Evolutionary conservation across 2,113 vertebrate species (phyloP).

Genomic region (Taurulus bubalis): DNA sequence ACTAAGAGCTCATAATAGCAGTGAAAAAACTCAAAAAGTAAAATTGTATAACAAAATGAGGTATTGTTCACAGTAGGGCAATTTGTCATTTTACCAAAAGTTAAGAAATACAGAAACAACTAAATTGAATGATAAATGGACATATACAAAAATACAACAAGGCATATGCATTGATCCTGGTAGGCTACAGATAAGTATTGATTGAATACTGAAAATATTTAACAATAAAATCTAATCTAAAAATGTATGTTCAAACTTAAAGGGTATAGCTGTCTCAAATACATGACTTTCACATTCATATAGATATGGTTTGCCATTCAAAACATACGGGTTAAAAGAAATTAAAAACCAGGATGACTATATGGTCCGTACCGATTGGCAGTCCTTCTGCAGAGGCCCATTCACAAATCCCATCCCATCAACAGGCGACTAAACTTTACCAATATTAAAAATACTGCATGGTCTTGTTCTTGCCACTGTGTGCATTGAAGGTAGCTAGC

Average conservation of each 20-base stretch:
- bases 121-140: too few species aligned
- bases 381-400: background rate
- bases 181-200: background rate
- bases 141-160: too few species aligned
- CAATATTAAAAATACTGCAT: too few species aligned
- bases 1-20: background rate
- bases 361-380: background rate
- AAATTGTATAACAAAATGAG: background rate
- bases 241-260: background rate
- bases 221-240: background rate
- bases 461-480: too few species aligned
- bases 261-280: background rate
- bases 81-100: background rate
- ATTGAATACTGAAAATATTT: background rate
- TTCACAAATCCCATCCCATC: too few species aligned
- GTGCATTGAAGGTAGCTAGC: too few species aligned
- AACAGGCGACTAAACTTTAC: too few species aligned
- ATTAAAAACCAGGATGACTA: too few species aligned
- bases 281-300: background rate
- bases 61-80: background rate
- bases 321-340: too few species aligned
- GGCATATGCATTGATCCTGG: background rate
- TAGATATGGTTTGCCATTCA: background rate
- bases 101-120: too few species aligned
- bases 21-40: background rate